Evolutionary conservation across 2,113 vertebrate genomes (phyloP).

Genomic region (Lipophrys pholis): DNA sequence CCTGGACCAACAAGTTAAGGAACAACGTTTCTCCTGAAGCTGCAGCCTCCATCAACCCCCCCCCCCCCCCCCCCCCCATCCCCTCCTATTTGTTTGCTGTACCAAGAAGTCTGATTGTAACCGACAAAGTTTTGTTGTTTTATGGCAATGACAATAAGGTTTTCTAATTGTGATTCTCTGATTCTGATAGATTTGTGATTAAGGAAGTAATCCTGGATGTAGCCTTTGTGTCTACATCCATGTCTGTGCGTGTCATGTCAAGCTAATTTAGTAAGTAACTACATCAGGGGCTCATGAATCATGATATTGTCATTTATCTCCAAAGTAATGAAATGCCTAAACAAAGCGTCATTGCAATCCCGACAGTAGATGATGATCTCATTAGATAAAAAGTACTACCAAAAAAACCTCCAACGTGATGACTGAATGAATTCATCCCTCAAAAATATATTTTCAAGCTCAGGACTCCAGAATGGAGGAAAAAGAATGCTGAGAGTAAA

Average conservation of each 20-base stretch:
- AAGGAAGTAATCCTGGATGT: neutral
- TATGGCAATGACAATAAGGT: too few species aligned
- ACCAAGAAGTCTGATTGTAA: too few species aligned
- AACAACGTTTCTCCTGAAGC: too few species aligned
- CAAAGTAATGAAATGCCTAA: neutral
- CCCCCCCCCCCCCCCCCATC: too few species aligned
- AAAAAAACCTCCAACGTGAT: neutral
- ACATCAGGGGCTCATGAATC: too few species aligned
- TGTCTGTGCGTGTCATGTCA: neutral
- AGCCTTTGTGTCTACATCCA: neutral
- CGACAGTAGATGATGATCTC: neutral
- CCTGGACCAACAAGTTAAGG: too few species aligned
- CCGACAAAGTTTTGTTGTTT: too few species aligned
- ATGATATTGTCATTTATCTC: neutral
- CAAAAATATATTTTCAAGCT: neutral
- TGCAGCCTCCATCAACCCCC: too few species aligned
- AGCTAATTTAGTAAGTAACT: too few species aligned
- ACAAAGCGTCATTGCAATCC: neutral
- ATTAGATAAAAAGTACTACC: neutral
- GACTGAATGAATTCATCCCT: neutral
- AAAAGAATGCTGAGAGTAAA: neutral
- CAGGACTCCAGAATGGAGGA: neutral
- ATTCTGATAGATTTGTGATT: too few species aligned
- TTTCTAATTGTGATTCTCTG: too few species aligned
- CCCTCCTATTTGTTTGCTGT: too few species aligned